phyloP scores from a whole-genome alignment of 2,797 vertebrate genomes.

The Chaunax sp. region DNA sequence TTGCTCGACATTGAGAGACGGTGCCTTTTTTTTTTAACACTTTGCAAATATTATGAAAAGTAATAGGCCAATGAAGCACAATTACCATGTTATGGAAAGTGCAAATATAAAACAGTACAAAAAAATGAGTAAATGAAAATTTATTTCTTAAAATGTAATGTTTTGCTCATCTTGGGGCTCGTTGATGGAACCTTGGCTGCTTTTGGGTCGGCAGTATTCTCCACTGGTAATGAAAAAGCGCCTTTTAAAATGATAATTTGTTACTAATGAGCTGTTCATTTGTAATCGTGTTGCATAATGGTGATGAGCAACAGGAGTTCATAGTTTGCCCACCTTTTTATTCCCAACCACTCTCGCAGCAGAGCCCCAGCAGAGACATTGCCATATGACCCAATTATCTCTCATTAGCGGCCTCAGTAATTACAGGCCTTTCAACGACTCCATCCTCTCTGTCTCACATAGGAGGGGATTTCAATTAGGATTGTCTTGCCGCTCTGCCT shows the following conservation, averaged over 20 bases:
- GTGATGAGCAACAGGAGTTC: constrained; percentile 56
- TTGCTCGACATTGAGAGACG: too few relatives aligned
- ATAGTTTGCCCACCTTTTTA: constrained; percentile 55
- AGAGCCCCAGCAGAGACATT: constrained; percentile 58
- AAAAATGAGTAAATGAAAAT: too few relatives aligned
- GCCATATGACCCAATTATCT: constrained; percentile 79
- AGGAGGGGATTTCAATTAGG: constrained; percentile 77
- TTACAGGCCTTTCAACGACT: constrained; percentile 72
- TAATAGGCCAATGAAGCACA: too few relatives aligned
- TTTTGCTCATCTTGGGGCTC: not conserved
- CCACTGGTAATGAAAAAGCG: constrained; percentile 9
- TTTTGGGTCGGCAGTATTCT: not conserved
- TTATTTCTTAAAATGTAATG: too few relatives aligned
- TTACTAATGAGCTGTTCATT: constrained; percentile 47
- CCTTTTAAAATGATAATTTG: constrained; percentile 23
- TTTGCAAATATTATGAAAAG: too few relatives aligned
- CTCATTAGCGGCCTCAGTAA: constrained; percentile 79
- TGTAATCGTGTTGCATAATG: constrained; percentile 44
- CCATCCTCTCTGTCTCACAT: constrained; percentile 65
- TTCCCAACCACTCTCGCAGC: constrained; percentile 54
- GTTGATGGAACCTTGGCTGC: not conserved
- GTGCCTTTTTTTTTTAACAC: too few relatives aligned
- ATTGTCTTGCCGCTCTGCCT: constrained; percentile 48
- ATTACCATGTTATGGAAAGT: too few relatives aligned
- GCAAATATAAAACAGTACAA: too few relatives aligned